Base-by-base conservation (phyloP, 2,113 vertebrate species). In the Plecotus auritus region DNA sequence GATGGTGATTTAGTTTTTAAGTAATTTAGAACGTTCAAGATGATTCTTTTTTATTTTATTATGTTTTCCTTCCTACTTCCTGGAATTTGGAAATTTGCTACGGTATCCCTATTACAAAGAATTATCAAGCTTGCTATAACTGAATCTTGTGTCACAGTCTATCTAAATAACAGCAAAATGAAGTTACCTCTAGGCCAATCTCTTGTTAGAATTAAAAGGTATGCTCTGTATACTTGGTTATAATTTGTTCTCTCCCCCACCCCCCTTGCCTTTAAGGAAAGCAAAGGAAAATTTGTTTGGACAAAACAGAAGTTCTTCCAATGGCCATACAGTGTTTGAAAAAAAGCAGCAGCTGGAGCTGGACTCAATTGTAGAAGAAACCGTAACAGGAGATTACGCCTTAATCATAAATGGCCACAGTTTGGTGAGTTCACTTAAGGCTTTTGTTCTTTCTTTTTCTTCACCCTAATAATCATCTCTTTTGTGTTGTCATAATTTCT, bases 321-420 rank as follows among this genome's bases (percentile, higher is more conserved):
- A 85, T 97, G 97, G 97, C 84, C 78, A 96, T 35, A 88, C 64
- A 76, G 92, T 97, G 66, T 69, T 51, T 91, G 97, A 97, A 96
- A 98, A 98, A 95, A 82, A 85, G 2, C 94, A 97, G 8, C 70
- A 96, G 20, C 93, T 83, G 93, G 95, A 97, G 45, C 94, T 98
- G 35, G 97, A 98, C 37, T 98, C 95, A 7, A 97, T 98, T 74
- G 98, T 98, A 93, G 98, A 98, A 90, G 98, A 98, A 96, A 97
- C 96, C 16, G 76, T 99, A 13, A 98, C 96, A 86, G 95, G 98
- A 95, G 98, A 98, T 93, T 99, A 98, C 73, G 98, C 98, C 45
- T 98, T 99, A 97, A 96, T 98, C 96, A 98, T 99, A 97, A 99
- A 98, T 93, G 98, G 98, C 88, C 98, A 98, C 97, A 98, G 98